These are phyloP conservation scores for Bolborhynchus lineola DNA, from an alignment of 2,113 vertebrate genomes.

Conservation along the genomic window DNA sequence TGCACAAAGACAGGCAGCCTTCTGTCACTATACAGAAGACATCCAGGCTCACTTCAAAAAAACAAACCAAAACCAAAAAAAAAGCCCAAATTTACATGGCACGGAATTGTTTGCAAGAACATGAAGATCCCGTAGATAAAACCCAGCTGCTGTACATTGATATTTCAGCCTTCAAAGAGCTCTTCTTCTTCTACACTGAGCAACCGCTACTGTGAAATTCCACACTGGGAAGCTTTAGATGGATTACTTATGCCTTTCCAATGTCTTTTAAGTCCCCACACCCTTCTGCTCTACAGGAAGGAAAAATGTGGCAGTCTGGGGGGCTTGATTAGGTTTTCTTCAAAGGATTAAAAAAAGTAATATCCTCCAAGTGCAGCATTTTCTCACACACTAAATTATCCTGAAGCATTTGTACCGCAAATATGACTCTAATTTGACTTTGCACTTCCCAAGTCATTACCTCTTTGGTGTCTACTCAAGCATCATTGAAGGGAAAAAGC, in stretches of 20 bases:
- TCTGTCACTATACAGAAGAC: neutral
- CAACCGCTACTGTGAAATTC: neutral
- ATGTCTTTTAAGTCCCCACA: neutral
- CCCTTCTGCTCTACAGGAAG: neutral
- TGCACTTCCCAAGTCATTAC: neutral
- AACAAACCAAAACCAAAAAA: neutral
- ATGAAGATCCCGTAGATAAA: neutral
- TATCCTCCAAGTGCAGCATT: neutral
- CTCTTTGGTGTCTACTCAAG: neutral
- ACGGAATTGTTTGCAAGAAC: neutral
- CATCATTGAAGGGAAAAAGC: neutral
- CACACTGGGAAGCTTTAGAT: neutral
- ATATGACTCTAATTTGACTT: neutral
- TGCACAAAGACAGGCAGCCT: neutral
- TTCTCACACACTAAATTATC: neutral
- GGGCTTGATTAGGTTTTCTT: neutral
- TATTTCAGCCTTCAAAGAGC: slow-evolving; percentile 17
- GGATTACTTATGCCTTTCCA: neutral
- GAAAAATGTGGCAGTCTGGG: neutral
- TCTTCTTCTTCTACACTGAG: neutral
- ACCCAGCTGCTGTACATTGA: neutral
- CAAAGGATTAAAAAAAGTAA: neutral
- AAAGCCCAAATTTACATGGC: neutral
- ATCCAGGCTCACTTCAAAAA: neutral
- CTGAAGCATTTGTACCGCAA: neutral